These are phyloP conservation scores for Cephus pulcher DNA, from an alignment of 2,888 invertebrate genomes.

Conservation along the genomic window DNA sequence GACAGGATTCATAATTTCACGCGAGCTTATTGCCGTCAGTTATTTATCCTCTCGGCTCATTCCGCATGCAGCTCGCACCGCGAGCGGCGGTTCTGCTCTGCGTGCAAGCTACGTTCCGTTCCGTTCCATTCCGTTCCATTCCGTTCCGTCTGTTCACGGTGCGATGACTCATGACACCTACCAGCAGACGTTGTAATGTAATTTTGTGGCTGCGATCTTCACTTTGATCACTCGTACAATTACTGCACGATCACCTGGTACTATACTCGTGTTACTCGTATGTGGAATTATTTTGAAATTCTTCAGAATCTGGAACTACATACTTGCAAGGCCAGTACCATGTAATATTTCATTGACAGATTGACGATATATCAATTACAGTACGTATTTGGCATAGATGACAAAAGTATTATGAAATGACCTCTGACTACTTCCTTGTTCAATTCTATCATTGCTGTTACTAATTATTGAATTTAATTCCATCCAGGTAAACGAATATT, in stretches of 20 bases:
- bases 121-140: neutral
- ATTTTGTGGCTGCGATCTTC: neutral
- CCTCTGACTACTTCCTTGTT: neutral
- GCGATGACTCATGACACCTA: conserved; percentile 1
- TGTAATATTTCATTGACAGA: neutral
- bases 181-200: neutral
- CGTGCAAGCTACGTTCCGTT: conserved; percentile 8
- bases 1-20: conserved; percentile 60
- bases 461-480: neutral
- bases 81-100: neutral
- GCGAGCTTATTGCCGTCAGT: conserved; percentile 58
- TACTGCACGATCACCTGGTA: neutral
- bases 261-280: neutral
- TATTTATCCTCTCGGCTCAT: conserved; percentile 57
- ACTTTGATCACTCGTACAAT: neutral
- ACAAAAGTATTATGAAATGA: neutral
- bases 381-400: neutral
- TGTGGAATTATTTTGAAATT: neutral
- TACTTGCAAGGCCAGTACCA: neutral
- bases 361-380: neutral
- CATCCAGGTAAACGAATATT: neutral
- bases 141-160: conserved; percentile 6
- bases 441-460: neutral
- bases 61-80: conserved; percentile 54
- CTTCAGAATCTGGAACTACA: neutral